These are phyloP conservation scores for Leguminivora glycinivorella DNA, from an alignment of 1,140 invertebrate species.

Conservation along the genomic window DNA sequence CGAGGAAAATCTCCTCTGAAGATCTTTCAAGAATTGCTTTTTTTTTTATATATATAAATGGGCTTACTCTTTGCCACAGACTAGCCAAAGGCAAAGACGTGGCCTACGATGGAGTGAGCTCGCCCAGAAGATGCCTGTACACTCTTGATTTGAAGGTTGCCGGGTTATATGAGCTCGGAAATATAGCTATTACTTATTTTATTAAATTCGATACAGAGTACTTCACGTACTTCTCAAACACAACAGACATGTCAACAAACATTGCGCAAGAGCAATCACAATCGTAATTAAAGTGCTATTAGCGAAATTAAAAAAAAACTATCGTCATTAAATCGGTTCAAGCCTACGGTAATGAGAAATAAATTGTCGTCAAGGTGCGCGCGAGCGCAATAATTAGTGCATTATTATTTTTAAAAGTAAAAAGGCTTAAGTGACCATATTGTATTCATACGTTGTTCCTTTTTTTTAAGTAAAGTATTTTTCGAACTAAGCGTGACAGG, in stretches of 20 bases:
- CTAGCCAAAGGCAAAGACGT: too few relatives aligned
- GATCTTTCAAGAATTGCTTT: too few relatives aligned
- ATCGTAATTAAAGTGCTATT: constrained; percentile 73
- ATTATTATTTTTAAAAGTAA: constrained; percentile 38
- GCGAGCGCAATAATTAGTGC: constrained; percentile 65
- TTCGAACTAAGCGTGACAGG: constrained; percentile 67
- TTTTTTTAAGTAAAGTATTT: background rate
- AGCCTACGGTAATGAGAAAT: constrained; percentile 73
- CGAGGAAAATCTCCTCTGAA: too few relatives aligned
- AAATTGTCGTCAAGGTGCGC: constrained; percentile 70
- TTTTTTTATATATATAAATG: too few relatives aligned
- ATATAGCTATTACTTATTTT: too few relatives aligned
- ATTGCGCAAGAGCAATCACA: constrained; percentile 32
- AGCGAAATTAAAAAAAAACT: constrained; percentile 68
- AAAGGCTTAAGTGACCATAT: background rate
- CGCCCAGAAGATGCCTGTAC: too few relatives aligned
- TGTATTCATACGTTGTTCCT: background rate
- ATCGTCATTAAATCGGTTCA: constrained; percentile 61
- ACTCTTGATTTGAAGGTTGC: too few relatives aligned
- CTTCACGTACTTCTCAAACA: background rate
- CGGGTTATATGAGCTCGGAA: too few relatives aligned
- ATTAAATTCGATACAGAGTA: background rate
- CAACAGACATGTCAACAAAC: constrained; percentile 1
- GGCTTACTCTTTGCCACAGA: too few relatives aligned
- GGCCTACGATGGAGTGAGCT: too few relatives aligned